Base-by-base conservation (phyloP, 2,888 invertebrate genomes). In the Ichneumoninae sp. region DNA sequence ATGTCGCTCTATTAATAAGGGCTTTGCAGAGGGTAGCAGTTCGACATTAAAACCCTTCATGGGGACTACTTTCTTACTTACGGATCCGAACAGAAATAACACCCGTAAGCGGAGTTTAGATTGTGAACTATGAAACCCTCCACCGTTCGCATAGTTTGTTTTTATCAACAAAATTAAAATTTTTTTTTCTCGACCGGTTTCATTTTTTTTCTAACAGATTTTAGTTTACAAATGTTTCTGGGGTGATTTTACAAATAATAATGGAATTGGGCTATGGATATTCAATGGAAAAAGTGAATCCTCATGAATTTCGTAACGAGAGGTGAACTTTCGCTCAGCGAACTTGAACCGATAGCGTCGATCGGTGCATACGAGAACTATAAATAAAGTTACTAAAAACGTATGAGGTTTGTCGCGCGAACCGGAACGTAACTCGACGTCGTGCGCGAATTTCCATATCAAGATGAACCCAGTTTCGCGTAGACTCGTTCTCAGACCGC, bases 1-100 rank as follows among this genome's bases (percentile, higher is more conserved):
- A 86, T 86, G 78, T 50, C 40, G 62, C 68, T 79, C 86, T 86
- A 86, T 84, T 86, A 86, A 86, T 86, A 84, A 83, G 84, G 71
- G 68, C 62, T 80, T 47, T 83, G 66, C 52, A 26, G 19, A 74
- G 36, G n/a, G 8, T 2, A 7, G n/a, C 62, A 50, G 36, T 13
- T 19, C 50, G 62, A 22, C 50, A 19, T 30, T 19, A 47, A 30
- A 47, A 30, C 33, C 44, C 30, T 6, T 60, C 60, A 4, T 30
- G 62, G 5, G 47, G 33, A 74, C 60, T 33, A 44, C 52, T 65
- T 66, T 13, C n/a, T 52, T 44, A 50, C 40, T 76, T 65, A 65
- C n/a, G 13, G 26, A 57, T 60, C 16, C 26, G 36, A 7, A 36
- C 74, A n/a, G 52, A 19, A 54, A 40, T n/a, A 74, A 36, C 62